Evolutionary conservation across 2,113 vertebrate species (phyloP), one percentile per base, ranked within the genome.

Genomic region (Bostrychus sinensis): DNA sequence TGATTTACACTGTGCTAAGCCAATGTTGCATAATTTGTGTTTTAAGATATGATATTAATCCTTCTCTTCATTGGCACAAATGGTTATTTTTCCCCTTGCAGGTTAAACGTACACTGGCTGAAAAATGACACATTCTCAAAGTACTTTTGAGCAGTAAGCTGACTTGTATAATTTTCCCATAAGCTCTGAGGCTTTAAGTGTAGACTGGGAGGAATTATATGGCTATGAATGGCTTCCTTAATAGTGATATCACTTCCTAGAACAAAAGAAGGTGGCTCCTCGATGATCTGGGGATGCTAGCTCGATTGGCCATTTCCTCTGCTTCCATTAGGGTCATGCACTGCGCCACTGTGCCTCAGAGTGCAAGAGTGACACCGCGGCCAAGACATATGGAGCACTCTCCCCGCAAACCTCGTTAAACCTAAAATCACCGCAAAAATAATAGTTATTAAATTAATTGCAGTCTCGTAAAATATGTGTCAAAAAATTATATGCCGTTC

Each of bases 371-470:
- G 89, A 91, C 91, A 92, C 92, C 90, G 89, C 79, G 46, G 70
- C 67, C 91, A 91, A 95, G 94, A 96, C 92, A 89, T 93, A 97
- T 94, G 91, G 92, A 90, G 89, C 91, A 88, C 93, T 95, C 90
- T 91, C 88, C 89, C 83, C 20, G 83, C 83, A 92, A 92, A 90
- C 85, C 93, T 86, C 78, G 89, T 92, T 93, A 93, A 91, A 91
- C 77, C 90, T 78, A 91, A 93, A 91, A 92, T 85, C 88, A 82
- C 85, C 69, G 89, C 90, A 94, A 95, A 95, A 94, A 96, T 93
- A 96, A 93, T 95, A 94, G 94, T 92, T 94, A 93, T 95, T 94
- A 96, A 98, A 98, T 98, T 95, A 96, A 98, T 98, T 93, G 92
- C 88, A 64, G 94, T 83, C 90, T 89, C 89, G 86, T 95, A 94